Conservation (phyloP, 2,888 invertebrate species). For the Corbicula japonica region DNA sequence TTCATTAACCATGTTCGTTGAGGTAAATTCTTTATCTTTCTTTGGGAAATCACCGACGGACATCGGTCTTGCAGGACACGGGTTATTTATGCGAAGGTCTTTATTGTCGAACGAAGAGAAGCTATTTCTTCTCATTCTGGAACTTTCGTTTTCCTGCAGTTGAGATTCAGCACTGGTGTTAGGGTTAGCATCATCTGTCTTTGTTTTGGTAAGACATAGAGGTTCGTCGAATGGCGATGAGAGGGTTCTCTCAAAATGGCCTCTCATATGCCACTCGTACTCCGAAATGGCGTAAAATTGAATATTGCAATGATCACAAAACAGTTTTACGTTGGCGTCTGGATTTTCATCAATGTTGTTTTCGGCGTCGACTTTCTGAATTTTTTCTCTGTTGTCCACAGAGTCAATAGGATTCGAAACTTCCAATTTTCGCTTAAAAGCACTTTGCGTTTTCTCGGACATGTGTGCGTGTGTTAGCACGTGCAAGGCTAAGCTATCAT, state of each 20-base stretch:
- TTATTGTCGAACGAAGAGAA: slow-evolving; percentile 45
- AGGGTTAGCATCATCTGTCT: neutral
- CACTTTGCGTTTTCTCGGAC: slow-evolving; percentile 5
- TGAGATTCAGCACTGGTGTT: neutral
- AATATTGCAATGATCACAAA: slow-evolving; percentile 46
- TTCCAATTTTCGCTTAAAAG: slow-evolving; percentile 34
- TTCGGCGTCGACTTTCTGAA: neutral
- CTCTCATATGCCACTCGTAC: slow-evolving; percentile 50
- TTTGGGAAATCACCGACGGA: slow-evolving; percentile 42
- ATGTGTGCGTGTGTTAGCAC: slow-evolving; percentile 79
- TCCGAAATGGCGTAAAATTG: slow-evolving; percentile 52
- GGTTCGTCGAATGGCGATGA: slow-evolving; percentile 32
- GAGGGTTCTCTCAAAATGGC: slow-evolving; percentile 18
- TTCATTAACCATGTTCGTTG: slow-evolving; percentile 6
- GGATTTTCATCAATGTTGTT: neutral
- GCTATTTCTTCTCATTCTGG: slow-evolving; percentile 56
- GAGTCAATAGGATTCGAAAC: neutral
- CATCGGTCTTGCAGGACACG: slow-evolving; percentile 46
- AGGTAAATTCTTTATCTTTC: slow-evolving; percentile 10
- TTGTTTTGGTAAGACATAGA: slow-evolving; percentile 41
- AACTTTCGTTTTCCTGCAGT: neutral
- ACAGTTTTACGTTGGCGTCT: slow-evolving; percentile 10
- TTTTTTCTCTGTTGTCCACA: neutral
- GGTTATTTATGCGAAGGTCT: neutral
- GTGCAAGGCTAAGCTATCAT: slow-evolving; percentile 84